A percentile compares a stretch with the other conserved stretches of the same genome.
These are phyloP conservation scores for Acrobasis suavella DNA, from an alignment of 2,888 invertebrate genomes.

Conservation along the genomic window DNA sequence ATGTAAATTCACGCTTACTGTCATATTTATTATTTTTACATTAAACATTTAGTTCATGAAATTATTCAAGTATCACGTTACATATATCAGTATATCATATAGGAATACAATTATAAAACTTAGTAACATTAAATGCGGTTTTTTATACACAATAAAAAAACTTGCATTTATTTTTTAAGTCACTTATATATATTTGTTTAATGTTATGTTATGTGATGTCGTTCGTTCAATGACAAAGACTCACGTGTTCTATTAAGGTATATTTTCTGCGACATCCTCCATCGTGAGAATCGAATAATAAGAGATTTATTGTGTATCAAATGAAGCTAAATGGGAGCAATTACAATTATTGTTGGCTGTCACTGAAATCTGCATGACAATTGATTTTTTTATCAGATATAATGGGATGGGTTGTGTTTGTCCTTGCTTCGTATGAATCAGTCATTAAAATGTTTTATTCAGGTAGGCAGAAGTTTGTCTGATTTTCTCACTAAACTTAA, in stretches of 20 bases:
- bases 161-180: too few relatives aligned
- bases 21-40: too few relatives aligned
- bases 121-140: too few relatives aligned
- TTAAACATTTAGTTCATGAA: too few relatives aligned
- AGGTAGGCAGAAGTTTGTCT: neutral
- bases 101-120: too few relatives aligned
- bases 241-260: neutral
- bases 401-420: neutral
- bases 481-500: neutral
- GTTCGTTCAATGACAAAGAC: neutral
- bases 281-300: conserved; percentile 22
- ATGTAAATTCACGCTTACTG: too few relatives aligned
- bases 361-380: conserved; percentile 2
- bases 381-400: conserved; percentile 1
- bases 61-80: too few relatives aligned
- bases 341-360: conserved; percentile 5
- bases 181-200: neutral
- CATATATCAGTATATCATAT: too few relatives aligned
- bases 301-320: conserved; percentile 16
- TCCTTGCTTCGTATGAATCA: neutral
- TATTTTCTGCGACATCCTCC: neutral
- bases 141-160: too few relatives aligned
- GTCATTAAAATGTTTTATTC: neutral
- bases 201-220: neutral
- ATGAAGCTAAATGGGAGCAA: conserved; percentile 16